Base-by-base conservation (phyloP, 1,140 invertebrate species). In the Heliconius hewitsoni region DNA sequence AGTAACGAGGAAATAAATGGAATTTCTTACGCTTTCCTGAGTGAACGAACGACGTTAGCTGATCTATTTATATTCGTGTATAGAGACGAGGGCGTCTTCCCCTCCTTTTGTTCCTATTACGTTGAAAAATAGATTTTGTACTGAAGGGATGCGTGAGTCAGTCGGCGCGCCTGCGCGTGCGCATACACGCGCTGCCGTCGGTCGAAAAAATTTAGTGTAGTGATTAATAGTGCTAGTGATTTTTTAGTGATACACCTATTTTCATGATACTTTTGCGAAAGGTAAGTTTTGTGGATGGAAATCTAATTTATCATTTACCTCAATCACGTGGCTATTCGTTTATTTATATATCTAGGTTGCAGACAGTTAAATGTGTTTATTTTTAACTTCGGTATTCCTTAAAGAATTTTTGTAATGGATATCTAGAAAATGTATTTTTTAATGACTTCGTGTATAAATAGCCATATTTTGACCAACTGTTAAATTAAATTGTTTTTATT, bases 21-120 rank as follows among this genome's bases (percentile, higher is more conserved):
- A 87, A 88, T 86, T 86, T 86, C 73, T 83, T 80, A 81, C 83
- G 80, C 83, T 89, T 90, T 89, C 88, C 90, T 88, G 91, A 91
- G 92, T 92, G 89, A 92, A 92, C 90, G 91, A 91, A 91, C 71
- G 80, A 82, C 81, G 50, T 52, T 80, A 80, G 87, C 86, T 83
- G 84, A 84, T 85, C 88, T 90, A 92, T 87, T 90, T 88, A 82
- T 91, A 87, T 75, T 72, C 37, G 18, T 72, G 34, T 72, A 77
- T 30, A 55, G 77, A 71, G 80, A 84, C 78, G 89, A 93, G 92
- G 91, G 91, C 90, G 87, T 83, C 84, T 91, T 88, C 90, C 89
- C 89, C 90, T 91, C 89, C 89, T 94, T 94, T 94, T 94, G 92
- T 94, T 94, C 90, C 87, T 92, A 89, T 94, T 94, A 87, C 86